Percentiles rank a stretch among this genome's conserved stretches.
phyloP scores from a whole-genome alignment of 2,113 vertebrate species.

The Onychorhynchus coronatus region DNA sequence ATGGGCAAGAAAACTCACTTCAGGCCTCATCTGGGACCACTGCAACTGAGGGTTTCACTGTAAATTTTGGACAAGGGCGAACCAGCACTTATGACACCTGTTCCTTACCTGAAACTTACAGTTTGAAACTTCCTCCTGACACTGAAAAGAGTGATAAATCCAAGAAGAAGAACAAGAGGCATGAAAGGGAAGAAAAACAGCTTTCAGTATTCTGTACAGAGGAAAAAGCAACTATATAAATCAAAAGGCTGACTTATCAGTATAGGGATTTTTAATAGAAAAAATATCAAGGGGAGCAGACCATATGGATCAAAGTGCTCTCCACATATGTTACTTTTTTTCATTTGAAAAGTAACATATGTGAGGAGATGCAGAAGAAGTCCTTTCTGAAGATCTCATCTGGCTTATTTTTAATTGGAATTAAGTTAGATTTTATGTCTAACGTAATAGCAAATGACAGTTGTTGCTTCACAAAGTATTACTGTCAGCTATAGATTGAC shows the following conservation, averaged over 20 bases:
- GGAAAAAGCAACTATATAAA: conserved; percentile 18
- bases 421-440: conserved; percentile 23
- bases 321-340: conserved; percentile 47
- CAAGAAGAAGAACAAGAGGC: neutral
- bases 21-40: neutral
- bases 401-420: conserved; percentile 57
- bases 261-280: conserved; percentile 38
- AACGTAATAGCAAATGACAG: neutral
- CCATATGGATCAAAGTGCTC: conserved; percentile 54
- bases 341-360: conserved; percentile 51
- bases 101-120: neutral
- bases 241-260: conserved; percentile 41
- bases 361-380: conserved; percentile 24
- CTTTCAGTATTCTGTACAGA: neutral
- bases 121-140: neutral
- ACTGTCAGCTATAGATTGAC: neutral
- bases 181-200: conserved; percentile 6
- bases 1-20: neutral
- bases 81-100: neutral
- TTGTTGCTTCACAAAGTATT: neutral
- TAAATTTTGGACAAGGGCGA: neutral
- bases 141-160: neutral
- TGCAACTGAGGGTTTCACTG: neutral
- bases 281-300: conserved; percentile 44
- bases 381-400: conserved; percentile 45